Conservation (phyloP, 2,797 vertebrate species). For the Pempheris klunzingeri region DNA sequence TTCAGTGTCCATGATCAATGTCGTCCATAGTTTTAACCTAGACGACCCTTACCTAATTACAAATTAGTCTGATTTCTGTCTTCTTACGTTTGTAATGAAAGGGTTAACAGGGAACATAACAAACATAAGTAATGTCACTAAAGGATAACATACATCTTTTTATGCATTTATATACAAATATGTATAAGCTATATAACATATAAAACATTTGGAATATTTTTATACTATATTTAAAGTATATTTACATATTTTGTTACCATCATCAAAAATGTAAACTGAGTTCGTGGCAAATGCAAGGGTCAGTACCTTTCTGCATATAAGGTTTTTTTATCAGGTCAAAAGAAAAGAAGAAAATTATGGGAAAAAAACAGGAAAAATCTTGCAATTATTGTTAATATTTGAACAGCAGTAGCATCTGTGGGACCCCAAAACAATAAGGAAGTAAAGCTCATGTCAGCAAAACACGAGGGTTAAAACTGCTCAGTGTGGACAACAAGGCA, state of each 20-base stretch:
- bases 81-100: too few relatives aligned
- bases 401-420: background rate
- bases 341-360: background rate
- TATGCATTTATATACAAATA: background rate
- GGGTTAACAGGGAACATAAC: too few relatives aligned
- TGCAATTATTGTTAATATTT: background rate
- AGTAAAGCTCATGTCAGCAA: background rate
- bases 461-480: slow-evolving; percentile 6
- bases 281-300: background rate
- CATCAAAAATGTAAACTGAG: background rate
- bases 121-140: background rate
- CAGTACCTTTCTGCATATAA: background rate
- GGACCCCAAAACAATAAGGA: background rate
- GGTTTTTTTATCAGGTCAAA: slow-evolving; percentile 8
- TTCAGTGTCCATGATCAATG: background rate
- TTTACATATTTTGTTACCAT: background rate
- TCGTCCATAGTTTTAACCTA: background rate
- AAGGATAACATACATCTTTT: background rate
- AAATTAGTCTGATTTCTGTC: background rate
- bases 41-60: background rate
- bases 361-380: background rate
- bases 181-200: background rate
- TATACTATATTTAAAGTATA: background rate
- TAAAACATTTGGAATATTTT: background rate
- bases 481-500: background rate